phyloP scores from a whole-genome alignment of 2,888 invertebrate genomes.

The Lissonota sp. region DNA sequence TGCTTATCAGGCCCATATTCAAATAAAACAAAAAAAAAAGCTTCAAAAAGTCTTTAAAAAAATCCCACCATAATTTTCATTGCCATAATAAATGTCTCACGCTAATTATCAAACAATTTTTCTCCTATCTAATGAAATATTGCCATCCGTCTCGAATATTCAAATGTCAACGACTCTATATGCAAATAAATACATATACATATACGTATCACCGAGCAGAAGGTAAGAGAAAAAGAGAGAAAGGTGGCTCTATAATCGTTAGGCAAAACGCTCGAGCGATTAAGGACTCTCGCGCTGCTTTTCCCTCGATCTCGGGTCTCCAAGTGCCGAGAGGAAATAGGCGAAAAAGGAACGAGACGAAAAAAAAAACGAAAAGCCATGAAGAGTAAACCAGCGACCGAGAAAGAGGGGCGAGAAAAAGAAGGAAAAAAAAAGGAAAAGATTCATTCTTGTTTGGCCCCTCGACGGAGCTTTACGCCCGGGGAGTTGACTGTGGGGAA shows the following conservation, averaged over 20 bases:
- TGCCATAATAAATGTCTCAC: background rate
- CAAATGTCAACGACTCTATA: background rate
- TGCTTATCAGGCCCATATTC: too few relatives aligned
- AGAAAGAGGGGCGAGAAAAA: conserved; percentile 17
- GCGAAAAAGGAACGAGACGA: conserved; percentile 17
- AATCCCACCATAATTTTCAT: background rate
- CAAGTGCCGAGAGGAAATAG: conserved; percentile 14
- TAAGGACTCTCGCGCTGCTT: conserved; percentile 28
- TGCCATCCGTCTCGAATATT: background rate
- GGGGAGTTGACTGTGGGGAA: conserved; percentile 53
- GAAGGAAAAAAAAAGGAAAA: conserved; percentile 33
- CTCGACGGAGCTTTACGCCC: conserved; percentile 58
- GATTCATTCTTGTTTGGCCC: conserved; percentile 48
- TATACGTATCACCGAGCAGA: background rate
- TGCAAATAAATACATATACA: background rate
- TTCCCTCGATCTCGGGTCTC: conserved; percentile 31
- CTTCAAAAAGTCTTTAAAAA: background rate
- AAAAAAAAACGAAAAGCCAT: conserved; percentile 34
- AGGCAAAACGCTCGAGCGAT: conserved; percentile 46
- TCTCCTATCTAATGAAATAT: background rate
- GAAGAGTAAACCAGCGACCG: conserved; percentile 2
- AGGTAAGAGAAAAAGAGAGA: conserved; percentile 2
- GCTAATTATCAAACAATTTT: background rate
- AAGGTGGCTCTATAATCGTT: conserved; percentile 30
- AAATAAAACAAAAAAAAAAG: background rate